Conservation (phyloP, 2,113 vertebrate genomes). For the Peromyscus maniculatus region DNA sequence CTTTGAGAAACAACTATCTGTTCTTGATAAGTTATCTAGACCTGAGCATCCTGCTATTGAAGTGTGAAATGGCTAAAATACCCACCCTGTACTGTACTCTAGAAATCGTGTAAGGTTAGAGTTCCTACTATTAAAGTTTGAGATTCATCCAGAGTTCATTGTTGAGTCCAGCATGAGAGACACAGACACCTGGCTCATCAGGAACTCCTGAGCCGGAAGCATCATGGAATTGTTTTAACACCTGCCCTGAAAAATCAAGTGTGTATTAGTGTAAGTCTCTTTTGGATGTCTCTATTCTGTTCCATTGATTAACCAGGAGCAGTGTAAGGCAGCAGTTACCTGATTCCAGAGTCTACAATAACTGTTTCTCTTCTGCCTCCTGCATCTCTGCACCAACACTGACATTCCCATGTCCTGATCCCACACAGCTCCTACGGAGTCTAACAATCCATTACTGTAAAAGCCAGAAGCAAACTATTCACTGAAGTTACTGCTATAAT, state of each 20-base stretch:
- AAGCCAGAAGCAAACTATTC: not conserved
- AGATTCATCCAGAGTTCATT: not conserved
- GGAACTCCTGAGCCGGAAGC: not conserved
- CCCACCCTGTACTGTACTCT: not conserved
- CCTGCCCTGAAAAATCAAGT: slow-evolving; percentile 19
- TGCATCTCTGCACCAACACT: not conserved
- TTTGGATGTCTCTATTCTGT: not conserved
- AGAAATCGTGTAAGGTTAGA: not conserved
- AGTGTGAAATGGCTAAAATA: not conserved
- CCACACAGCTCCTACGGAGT: not conserved
- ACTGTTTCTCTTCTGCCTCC: not conserved
- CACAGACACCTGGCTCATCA: not conserved
- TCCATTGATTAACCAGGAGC: not conserved
- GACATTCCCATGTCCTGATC: not conserved
- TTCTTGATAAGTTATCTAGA: not conserved
- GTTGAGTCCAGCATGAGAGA: not conserved
- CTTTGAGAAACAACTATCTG: not conserved
- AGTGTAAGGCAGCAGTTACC: not conserved
- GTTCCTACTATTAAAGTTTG: slow-evolving; percentile 16
- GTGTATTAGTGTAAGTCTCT: not conserved
- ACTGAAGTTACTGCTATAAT: not conserved
- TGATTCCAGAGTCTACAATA: not conserved
- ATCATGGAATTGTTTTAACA: not conserved
- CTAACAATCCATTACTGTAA: not conserved
- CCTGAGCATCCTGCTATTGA: not conserved